Conservation (phyloP, 2,888 invertebrate genomes). For the Clivina fossor region DNA sequence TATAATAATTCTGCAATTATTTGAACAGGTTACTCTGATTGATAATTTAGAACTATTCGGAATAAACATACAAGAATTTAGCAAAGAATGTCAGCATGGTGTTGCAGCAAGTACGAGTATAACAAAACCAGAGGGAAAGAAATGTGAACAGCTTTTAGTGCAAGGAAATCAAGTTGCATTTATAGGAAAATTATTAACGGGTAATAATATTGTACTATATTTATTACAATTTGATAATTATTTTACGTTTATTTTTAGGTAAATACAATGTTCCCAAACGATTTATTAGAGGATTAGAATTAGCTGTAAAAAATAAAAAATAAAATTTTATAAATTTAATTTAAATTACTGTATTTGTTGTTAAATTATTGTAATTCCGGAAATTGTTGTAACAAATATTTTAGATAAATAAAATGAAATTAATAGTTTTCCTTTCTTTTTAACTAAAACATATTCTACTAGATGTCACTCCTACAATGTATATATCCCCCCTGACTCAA, state of each 20-base stretch:
- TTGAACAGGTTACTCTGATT: constrained; percentile 64
- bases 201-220: constrained; percentile 37
- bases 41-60: constrained; percentile 88
- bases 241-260: constrained; percentile 59
- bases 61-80: constrained; percentile 75
- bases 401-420: no score
- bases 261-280: constrained; percentile 77
- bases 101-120: constrained; percentile 87
- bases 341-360: no score
- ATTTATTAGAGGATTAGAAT: constrained; percentile 74
- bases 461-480: no score
- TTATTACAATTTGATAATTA: constrained; percentile 25
- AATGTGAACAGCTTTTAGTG: constrained; percentile 75
- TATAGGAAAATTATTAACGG: constrained; percentile 49
- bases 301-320: constrained; percentile 70
- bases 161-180: constrained; percentile 85
- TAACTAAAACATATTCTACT: no score
- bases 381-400: no score
- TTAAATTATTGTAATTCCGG: no score
- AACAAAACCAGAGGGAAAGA: constrained; percentile 71
- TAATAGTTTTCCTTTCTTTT: no score
- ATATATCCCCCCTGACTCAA: no score
- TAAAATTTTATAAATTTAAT: no score
- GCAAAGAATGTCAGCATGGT: constrained; percentile 78
- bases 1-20: no score